Conservation (phyloP, 1,140 invertebrate species). For the Cardiocondyla obscurior region DNA sequence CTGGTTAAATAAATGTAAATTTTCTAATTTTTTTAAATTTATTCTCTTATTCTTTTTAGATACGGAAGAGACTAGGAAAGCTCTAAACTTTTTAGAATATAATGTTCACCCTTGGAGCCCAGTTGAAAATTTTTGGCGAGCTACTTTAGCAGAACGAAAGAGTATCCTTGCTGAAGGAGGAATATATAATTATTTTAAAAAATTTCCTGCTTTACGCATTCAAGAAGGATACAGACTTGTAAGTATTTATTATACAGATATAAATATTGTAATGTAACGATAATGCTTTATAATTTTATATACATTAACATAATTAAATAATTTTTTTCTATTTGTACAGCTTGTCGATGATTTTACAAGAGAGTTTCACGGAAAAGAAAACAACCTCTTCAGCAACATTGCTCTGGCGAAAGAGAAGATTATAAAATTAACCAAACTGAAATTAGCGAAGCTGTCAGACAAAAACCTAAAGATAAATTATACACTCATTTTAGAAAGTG, state of each 20-base stretch:
- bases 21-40: background rate
- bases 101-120: background rate
- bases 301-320: background rate
- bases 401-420: background rate
- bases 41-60: background rate
- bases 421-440: background rate
- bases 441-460: background rate
- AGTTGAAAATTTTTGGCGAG: background rate
- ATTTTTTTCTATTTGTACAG: background rate
- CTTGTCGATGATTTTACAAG: background rate
- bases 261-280: background rate
- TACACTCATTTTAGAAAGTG: background rate
- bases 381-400: background rate
- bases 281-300: background rate
- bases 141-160: background rate
- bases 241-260: background rate
- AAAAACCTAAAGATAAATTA: background rate
- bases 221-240: background rate
- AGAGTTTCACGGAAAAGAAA: background rate
- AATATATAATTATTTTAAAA: background rate
- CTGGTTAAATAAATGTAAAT: background rate
- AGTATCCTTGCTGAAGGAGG: background rate
- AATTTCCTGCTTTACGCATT: background rate
- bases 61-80: background rate
- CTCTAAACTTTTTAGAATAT: background rate